These are phyloP conservation scores for Ladona fulva DNA, from an alignment of 1,140 invertebrate genomes.

Conservation along the genomic window DNA sequence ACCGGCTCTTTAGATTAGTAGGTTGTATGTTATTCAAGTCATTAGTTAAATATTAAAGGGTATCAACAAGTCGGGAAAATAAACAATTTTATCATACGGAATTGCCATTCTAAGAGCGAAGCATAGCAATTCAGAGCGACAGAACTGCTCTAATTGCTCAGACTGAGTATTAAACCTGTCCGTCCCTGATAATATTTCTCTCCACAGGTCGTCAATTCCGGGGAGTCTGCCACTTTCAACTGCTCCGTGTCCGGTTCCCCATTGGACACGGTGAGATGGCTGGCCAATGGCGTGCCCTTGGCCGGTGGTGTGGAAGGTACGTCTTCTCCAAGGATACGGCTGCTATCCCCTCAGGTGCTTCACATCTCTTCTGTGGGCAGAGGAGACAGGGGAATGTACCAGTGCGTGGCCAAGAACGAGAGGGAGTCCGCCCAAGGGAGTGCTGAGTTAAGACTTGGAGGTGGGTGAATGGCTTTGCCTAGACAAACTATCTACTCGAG, in stretches of 20 bases:
- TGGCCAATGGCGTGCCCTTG: slow-evolving; percentile 45
- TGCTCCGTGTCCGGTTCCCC: slow-evolving; percentile 79
- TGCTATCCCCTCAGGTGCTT: slow-evolving; percentile 46
- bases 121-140: no score
- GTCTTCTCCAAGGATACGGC: slow-evolving; percentile 37
- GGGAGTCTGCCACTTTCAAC: slow-evolving; percentile 40
- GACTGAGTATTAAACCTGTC: no score
- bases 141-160: no score
- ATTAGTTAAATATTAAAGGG: no score
- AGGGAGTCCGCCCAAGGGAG: slow-evolving; percentile 37
- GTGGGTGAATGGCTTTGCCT: no score
- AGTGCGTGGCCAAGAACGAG: slow-evolving; percentile 37
- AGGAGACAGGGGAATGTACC: slow-evolving; percentile 38
- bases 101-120: no score
- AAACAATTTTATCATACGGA: no score
- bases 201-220: slow-evolving; percentile 47
- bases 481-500: background rate
- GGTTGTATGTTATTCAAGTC: no score
- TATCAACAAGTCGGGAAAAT: no score
- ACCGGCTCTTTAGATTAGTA: no score
- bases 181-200: no score
- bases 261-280: slow-evolving; percentile 61
- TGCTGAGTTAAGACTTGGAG: slow-evolving; percentile 39
- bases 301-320: slow-evolving; percentile 35
- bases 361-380: slow-evolving; percentile 34